Percentiles rank a stretch among this genome's conserved stretches.
Conservation (phyloP, 2,797 vertebrate genomes). For the Megalops cyprinoides region DNA sequence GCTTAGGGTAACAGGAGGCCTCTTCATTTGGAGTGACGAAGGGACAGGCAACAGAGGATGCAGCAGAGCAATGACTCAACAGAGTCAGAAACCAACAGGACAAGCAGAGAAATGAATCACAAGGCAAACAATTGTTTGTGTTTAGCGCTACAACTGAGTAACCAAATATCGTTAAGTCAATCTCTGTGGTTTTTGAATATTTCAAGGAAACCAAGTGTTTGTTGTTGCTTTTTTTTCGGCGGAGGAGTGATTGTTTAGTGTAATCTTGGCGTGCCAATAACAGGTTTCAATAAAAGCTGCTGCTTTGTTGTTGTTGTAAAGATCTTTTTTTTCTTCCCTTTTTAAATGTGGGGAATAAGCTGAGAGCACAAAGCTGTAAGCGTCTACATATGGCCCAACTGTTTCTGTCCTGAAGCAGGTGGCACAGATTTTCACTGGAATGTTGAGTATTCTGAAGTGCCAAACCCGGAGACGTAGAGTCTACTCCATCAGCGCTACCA, state of each 20-base stretch:
- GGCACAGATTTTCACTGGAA: conserved; percentile 39
- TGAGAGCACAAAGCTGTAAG: conserved; percentile 16
- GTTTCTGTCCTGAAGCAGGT: conserved; percentile 43
- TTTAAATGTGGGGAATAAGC: conserved; percentile 10
- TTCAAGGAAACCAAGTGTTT: conserved; percentile 69
- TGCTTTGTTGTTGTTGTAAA: conserved; percentile 63
- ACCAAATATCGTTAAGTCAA: conserved; percentile 64
- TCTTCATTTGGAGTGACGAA: neutral
- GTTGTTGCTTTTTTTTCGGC: conserved; percentile 67
- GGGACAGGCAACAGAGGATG: neutral
- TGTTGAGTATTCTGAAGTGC: conserved; percentile 26
- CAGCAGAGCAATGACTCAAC: neutral
- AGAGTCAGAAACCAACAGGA: neutral
- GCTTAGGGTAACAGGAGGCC: neutral
- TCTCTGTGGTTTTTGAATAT: conserved; percentile 64
- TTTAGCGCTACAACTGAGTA: conserved; percentile 41
- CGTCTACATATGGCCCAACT: conserved; percentile 34
- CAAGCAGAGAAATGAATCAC: neutral
- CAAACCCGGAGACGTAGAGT: neutral
- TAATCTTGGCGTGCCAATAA: conserved; percentile 73
- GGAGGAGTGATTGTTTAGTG: conserved; percentile 68
- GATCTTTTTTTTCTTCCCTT: conserved; percentile 33
- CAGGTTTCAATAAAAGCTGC: conserved; percentile 70
- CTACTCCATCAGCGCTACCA: conserved; percentile 53
- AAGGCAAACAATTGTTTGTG: neutral